phyloP scores from a whole-genome alignment of 2,113 vertebrate genomes.

The Pterocles gutturalis region DNA sequence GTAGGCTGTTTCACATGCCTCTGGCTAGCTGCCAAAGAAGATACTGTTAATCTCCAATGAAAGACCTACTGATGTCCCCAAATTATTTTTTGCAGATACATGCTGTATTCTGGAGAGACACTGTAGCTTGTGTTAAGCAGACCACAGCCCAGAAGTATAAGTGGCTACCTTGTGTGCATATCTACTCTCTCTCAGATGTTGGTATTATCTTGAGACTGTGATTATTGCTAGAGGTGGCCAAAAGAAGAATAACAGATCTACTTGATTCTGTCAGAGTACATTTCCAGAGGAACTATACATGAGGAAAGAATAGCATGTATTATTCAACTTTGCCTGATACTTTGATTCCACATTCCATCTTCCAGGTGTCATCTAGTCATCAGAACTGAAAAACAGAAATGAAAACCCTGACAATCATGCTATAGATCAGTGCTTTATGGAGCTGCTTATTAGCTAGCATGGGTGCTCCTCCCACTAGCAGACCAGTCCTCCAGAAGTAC shows the following conservation, averaged over 20 bases:
- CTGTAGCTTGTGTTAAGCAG: not conserved
- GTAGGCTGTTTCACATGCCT: conserved; percentile 12
- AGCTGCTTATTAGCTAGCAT: not conserved
- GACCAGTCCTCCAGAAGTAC: not conserved
- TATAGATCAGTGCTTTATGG: not conserved
- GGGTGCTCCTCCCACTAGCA: not conserved
- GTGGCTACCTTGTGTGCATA: not conserved
- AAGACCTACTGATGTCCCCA: not conserved
- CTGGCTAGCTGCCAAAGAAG: conserved; percentile 39
- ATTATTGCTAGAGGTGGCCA: not conserved
- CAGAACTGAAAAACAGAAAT: not conserved
- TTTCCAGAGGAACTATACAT: not conserved
- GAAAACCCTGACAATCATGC: not conserved
- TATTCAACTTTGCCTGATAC: not conserved
- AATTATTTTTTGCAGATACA: not conserved
- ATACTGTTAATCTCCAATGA: conserved; percentile 2
- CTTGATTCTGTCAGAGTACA: not conserved
- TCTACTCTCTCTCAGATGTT: not conserved
- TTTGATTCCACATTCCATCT: not conserved
- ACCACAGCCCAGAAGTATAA: not conserved
- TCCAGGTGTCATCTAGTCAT: not conserved
- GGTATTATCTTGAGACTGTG: not conserved
- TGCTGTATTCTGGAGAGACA: not conserved
- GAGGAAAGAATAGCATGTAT: not conserved
- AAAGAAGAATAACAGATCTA: not conserved